Conservation (phyloP, 2,797 vertebrate species). For the Triplophysa bombifrons region DNA sequence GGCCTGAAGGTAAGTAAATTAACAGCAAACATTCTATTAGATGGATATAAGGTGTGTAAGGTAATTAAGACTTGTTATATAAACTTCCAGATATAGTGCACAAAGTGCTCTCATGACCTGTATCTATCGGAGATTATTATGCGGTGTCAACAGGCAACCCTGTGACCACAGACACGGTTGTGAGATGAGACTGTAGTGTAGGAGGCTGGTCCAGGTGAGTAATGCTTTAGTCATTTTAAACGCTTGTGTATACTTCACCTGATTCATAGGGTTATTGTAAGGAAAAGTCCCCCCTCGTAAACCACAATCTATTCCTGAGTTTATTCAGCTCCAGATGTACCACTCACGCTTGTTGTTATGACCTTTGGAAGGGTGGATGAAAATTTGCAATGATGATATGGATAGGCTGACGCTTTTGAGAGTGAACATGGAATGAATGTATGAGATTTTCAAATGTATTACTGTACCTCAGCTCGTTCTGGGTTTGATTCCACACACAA, state of each 20-base stretch:
- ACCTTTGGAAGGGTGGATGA: not conserved
- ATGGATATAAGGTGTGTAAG: not conserved
- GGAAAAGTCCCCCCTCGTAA: not conserved
- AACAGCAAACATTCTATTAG: not conserved
- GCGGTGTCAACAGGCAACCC: slow-evolving; percentile 7
- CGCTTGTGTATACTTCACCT: slow-evolving; percentile 14
- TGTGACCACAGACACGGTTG: slow-evolving; percentile 16
- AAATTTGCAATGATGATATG: not conserved
- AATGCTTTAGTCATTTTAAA: slow-evolving; percentile 23
- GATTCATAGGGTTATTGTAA: not conserved
- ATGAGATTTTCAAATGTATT: not conserved
- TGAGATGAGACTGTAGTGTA: slow-evolving; percentile 1
- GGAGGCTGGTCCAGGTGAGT: slow-evolving; percentile 1
- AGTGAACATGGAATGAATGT: not conserved
- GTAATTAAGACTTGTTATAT: too few species aligned
- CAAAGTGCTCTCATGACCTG: too few species aligned
- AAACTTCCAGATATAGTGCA: too few species aligned
- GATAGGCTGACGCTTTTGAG: not conserved
- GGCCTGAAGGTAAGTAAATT: too few species aligned
- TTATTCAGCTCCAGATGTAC: not conserved
- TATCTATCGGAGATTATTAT: not conserved
- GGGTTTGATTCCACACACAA: not conserved
- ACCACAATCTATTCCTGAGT: not conserved
- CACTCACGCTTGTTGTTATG: not conserved
- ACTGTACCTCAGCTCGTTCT: not conserved